Percentiles rank a stretch among this genome's conserved stretches.
These are phyloP conservation scores for Loripinus fragilis DNA, from an alignment of 2,888 invertebrate genomes.

Conservation along the genomic window DNA sequence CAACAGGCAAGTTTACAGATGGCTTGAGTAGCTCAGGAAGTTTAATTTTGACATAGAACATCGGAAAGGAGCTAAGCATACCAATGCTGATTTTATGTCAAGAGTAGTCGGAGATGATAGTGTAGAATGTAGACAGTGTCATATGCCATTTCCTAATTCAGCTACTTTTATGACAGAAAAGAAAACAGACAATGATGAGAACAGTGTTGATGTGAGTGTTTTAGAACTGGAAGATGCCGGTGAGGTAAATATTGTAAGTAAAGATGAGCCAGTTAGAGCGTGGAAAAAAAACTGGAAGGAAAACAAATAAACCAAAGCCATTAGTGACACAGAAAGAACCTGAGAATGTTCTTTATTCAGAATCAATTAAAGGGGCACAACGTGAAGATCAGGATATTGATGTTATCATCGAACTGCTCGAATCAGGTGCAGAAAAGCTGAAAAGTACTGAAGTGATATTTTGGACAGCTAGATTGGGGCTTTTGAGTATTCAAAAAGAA, in stretches of 20 bases:
- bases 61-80: slow-evolving; percentile 43
- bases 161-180: not conserved
- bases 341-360: not conserved
- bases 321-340: slow-evolving; percentile 2
- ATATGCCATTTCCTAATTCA: slow-evolving; percentile 1
- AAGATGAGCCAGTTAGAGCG: slow-evolving; percentile 7
- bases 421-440: slow-evolving; percentile 11
- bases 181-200: not conserved
- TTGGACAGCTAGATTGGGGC: slow-evolving; percentile 37
- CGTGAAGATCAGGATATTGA: not conserved
- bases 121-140: slow-evolving; percentile 12
- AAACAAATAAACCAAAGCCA: slow-evolving; percentile 16
- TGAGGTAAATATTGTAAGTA: slow-evolving; percentile 3
- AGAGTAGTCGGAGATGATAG: slow-evolving; percentile 10
- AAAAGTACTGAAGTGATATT: slow-evolving; percentile 30
- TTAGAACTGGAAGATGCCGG: not conserved
- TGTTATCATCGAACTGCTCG: slow-evolving; percentile 23
- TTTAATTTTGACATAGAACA: slow-evolving; percentile 49
- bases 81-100: slow-evolving; percentile 33
- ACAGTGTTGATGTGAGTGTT: not conserved
- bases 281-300: slow-evolving; percentile 15
- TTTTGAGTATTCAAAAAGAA: slow-evolving; percentile 32
- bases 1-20: slow-evolving; percentile 44
- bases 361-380: slow-evolving; percentile 5
- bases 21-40: slow-evolving; percentile 44